These are phyloP conservation scores for Platygyra sinensis DNA, from an alignment of 64 coral and sea anemone species.

Conservation along the genomic window DNA sequence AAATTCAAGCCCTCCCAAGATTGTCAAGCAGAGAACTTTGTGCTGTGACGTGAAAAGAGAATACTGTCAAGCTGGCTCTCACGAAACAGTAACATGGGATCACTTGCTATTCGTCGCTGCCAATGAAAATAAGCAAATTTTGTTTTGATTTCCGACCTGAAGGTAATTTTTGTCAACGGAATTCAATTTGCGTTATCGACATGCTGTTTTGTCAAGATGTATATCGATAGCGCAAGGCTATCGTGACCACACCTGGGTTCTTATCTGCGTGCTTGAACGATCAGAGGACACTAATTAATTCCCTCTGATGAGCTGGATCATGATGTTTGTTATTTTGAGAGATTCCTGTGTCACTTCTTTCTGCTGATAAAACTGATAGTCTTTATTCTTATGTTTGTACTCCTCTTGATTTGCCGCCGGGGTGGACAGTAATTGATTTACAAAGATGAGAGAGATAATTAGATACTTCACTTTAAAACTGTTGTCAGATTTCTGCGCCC, in stretches of 20 bases:
- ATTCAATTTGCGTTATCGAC: slow-evolving; percentile 47
- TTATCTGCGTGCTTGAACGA: slow-evolving; percentile 20
- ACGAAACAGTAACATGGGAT: neutral
- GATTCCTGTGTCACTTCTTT: slow-evolving; percentile 16
- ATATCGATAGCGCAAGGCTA: neutral
- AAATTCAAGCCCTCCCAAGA: no score
- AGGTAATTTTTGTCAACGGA: slow-evolving; percentile 12
- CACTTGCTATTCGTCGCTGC: neutral
- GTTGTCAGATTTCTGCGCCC: neutral
- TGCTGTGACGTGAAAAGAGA: neutral
- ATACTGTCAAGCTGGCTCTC: neutral
- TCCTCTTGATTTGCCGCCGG: neutral
- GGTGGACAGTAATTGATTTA: slow-evolving; percentile 48
- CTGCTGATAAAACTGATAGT: neutral
- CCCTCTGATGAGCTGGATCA: slow-evolving; percentile 3
- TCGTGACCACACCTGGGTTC: slow-evolving; percentile 3
- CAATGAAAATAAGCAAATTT: slow-evolving; percentile 16
- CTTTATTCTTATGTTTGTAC: neutral
- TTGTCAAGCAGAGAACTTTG: no score
- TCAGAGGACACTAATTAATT: slow-evolving; percentile 45
- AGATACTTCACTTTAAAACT: neutral
- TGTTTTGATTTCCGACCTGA: neutral
- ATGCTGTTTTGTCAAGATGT: slow-evolving; percentile 25
- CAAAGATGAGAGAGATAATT: slow-evolving; percentile 17
- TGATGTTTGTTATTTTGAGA: slow-evolving; percentile 22